Conservation (phyloP, 2,113 vertebrate species). For the Girardinichthys multiradiatus region DNA sequence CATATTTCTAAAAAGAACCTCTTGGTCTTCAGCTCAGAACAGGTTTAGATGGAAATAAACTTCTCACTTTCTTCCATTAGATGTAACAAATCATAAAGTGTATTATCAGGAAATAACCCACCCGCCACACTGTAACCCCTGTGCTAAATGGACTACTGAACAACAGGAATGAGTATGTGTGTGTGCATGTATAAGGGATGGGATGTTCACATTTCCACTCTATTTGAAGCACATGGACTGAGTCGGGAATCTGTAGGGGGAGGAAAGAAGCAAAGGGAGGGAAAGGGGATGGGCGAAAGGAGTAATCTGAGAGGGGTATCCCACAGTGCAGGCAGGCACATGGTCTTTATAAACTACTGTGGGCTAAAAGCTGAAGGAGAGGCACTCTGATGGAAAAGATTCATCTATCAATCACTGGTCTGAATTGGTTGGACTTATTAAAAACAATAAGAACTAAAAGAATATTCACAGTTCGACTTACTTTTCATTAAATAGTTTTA, state of each 20-base stretch:
- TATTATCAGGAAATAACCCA: slow-evolving; percentile 25
- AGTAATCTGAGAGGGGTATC: slow-evolving; percentile 70
- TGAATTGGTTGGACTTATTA: background rate
- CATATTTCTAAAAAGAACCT: slow-evolving; percentile 4
- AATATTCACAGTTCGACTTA: too few species aligned
- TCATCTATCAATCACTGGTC: slow-evolving; percentile 21
- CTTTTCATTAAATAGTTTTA: too few species aligned
- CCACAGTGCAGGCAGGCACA: slow-evolving; percentile 62
- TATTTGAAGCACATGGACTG: slow-evolving; percentile 74
- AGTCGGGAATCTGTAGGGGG: slow-evolving; percentile 53
- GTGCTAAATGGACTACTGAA: slow-evolving; percentile 51
- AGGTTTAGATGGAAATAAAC: slow-evolving; percentile 10
- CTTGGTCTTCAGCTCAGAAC: slow-evolving; percentile 15
- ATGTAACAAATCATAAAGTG: background rate
- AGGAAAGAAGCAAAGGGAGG: slow-evolving; percentile 17
- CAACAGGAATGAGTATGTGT: slow-evolving; percentile 69
- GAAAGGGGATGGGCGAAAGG: slow-evolving; percentile 31
- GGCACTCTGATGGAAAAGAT: slow-evolving; percentile 1
- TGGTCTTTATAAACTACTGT: slow-evolving; percentile 38
- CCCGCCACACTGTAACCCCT: slow-evolving; percentile 19
- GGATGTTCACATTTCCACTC: slow-evolving; percentile 71
- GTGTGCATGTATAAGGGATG: slow-evolving; percentile 54
- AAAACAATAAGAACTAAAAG: too few species aligned
- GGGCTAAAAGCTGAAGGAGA: slow-evolving; percentile 18
- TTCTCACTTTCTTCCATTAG: background rate